phyloP scores from a whole-genome alignment of 2,113 vertebrate species.

The Cynoglossus semilaevis region DNA sequence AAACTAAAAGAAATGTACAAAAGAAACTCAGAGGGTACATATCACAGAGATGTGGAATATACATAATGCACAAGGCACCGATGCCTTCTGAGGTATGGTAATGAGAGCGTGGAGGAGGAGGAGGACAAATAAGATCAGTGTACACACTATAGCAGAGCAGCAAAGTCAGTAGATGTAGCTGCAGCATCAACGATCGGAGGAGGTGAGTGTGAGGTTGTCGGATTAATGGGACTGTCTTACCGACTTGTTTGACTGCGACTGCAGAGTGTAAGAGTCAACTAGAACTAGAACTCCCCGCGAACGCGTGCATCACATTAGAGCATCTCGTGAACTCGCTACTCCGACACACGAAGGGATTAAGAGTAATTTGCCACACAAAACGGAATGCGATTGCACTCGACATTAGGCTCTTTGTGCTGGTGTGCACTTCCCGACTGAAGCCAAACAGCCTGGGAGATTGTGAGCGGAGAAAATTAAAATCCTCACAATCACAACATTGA shows the following conservation, averaged over 20 bases:
- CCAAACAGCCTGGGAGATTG: constrained; percentile 20
- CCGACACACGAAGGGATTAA: constrained; percentile 30
- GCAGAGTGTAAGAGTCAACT: constrained; percentile 42
- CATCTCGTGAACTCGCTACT: constrained; percentile 23
- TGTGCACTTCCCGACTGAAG: constrained; percentile 17
- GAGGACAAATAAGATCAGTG: constrained; percentile 18
- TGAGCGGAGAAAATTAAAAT: constrained; percentile 12
- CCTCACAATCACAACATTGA: constrained; percentile 19
- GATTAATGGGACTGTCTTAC: constrained; percentile 48
- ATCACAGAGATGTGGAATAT: constrained; percentile 48
- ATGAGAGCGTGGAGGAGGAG: constrained; percentile 41
- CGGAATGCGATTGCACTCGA: constrained; percentile 5
- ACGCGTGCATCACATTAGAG: constrained; percentile 36
- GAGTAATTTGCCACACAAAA: constrained; percentile 24
- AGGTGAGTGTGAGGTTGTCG: constrained; percentile 34
- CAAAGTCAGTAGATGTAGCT: constrained; percentile 22
- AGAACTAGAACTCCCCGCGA: constrained; percentile 32
- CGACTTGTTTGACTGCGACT: constrained; percentile 50
- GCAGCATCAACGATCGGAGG: constrained; percentile 46
- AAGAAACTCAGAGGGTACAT: constrained; percentile 48
- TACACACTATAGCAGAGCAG: constrained; percentile 27
- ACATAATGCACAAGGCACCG: constrained; percentile 61
- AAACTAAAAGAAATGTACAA: constrained; percentile 47
- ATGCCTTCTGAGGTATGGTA: constrained; percentile 49
- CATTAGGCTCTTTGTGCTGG: constrained; percentile 12